Base-by-base conservation (phyloP, 2,113 vertebrate genomes). In the Ctenodactylus gundi region DNA sequence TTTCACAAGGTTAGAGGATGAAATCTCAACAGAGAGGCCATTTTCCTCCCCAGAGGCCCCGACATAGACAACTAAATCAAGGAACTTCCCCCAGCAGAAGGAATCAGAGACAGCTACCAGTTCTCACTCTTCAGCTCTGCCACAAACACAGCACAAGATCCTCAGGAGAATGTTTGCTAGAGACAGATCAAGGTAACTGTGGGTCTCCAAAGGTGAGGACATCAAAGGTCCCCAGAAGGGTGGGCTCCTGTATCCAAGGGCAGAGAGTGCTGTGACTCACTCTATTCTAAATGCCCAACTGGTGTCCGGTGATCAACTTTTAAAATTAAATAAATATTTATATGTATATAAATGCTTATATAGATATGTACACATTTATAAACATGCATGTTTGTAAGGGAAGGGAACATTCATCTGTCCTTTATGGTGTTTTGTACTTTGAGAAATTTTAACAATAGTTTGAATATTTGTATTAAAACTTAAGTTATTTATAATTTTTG, bases 401-500 rank as follows among this genome's bases (percentile, higher is more conserved):
- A 65, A 14, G 18, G 21, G 34, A 34, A 13, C 27, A 34, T 58
- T 58, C 49, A 39, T 53, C 81, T 77, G 58, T 36, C 46, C 25
- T 8, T 51, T 88, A 53, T 1, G 49, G 1, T 14, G 12, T 78
- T 7, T 34, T 58, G 29, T 3, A 51, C 29, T 83, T 62, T 31
- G 27, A 83, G 51, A 62, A 83, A 29, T 53, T 89, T 83, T 41
- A 78, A 64, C 7, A 29, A 29, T 1, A 36, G 55, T 72, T 78
- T 64, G 44, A 70, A 46, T 72, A 44, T 85, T 88, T 93, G 84
- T 88, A 55, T 53, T 91, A 85, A 81, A 88, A 68, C 17, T n/a
- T 55, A 85, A 80, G 68, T 81, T 49, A 25, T 29, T 86, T 80
- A 68, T 36, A 51, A 53, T 83, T 90, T 34, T 23, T 78, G 77